Evolutionary conservation across 2,888 invertebrate genomes (phyloP).

Genomic region (Ecliptopera silaceata): DNA sequence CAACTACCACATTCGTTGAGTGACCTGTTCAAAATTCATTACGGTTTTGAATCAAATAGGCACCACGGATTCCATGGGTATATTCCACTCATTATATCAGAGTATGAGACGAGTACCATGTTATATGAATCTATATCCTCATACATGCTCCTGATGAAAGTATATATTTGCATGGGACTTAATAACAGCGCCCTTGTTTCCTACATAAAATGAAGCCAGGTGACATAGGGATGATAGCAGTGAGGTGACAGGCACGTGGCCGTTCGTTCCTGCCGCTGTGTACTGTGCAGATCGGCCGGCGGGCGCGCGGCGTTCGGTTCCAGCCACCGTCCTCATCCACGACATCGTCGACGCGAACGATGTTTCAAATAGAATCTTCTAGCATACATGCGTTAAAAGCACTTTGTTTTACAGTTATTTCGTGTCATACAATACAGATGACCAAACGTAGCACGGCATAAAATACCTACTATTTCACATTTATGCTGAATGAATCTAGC

Average conservation of each 20-base stretch:
- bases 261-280: slow-evolving; percentile 1
- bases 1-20: not conserved
- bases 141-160: too few species aligned
- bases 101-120: slow-evolving; percentile 12
- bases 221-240: slow-evolving; percentile 5
- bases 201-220: too few species aligned
- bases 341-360: slow-evolving; percentile 6
- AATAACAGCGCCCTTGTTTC: too few species aligned
- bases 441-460: not conserved
- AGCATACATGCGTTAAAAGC: slow-evolving; percentile 3
- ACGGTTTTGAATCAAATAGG: slow-evolving; percentile 2
- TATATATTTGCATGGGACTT: too few species aligned
- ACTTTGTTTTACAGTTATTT: slow-evolving; percentile 7
- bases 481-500: not conserved
- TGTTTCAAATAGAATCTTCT: slow-evolving; percentile 15
- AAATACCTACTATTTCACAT: not conserved
- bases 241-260: not conserved
- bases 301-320: not conserved
- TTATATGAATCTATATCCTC: too few species aligned
- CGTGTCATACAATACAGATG: not conserved
- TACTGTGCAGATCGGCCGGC: slow-evolving; percentile 10
- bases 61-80: not conserved
- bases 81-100: not conserved
- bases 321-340: not conserved
- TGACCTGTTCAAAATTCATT: slow-evolving; percentile 4